Evolutionary conservation across 1,140 invertebrate genomes (phyloP), one percentile per base, ranked within the genome.

Genomic region (Galleria mellonella): DNA sequence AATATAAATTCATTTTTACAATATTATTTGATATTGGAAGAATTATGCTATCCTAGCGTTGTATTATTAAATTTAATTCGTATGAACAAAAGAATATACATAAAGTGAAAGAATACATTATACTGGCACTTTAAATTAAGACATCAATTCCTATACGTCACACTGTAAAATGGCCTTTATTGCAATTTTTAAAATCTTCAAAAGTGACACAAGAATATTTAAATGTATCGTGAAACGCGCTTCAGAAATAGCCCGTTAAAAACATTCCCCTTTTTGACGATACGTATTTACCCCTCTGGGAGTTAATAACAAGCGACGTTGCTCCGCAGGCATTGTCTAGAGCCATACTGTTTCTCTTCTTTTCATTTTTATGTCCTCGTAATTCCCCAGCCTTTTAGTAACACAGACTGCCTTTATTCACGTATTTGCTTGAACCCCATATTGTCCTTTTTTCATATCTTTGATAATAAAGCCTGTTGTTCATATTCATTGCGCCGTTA

Each of bases 361-460:
- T 52, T 55, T 55, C 56, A 60, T 55, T 56, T 59, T 55, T 61
- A 61, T 56, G 50, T 50, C 29, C 47, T 48, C 57, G 44, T 55
- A 60, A 55, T 56, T 53, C 41, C 57, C 35, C 32, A 39, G 46
- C 44, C 50, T 53, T 61, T 61, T 56, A 60, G 40, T 58, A 61
- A 68, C 52, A 53, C 51, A 55, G 54, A 42, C 50, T 51, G 51
- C 32, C 53, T 71, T 64, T 56, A 67, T 65, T 47, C 50, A 47
- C 51, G 59, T 56, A 58, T 66, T 66, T 51, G 55, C 47, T 33
- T 53, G 59, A 23, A 39, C 48, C 45, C 55, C 50, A 61, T 63
- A 61, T 57, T 65, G 57, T 61, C 58, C 62, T 63, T 71, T 72
- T 55, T 70, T 68, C 64, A 70, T 64, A 71, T 73, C 59, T 58